phyloP scores from a whole-genome alignment of 2,888 invertebrate species.

The Lochmaea capreae region DNA sequence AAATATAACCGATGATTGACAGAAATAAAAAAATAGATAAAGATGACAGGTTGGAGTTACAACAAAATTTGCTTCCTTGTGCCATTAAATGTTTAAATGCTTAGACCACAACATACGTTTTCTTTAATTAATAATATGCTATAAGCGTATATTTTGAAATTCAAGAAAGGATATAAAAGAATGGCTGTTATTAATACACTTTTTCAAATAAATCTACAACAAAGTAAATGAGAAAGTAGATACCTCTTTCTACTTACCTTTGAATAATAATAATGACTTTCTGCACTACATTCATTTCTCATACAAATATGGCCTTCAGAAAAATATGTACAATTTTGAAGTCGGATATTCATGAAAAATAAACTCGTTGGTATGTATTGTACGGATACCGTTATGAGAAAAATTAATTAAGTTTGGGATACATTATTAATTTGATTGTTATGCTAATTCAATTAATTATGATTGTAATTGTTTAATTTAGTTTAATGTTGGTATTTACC shows the following conservation, averaged over 20 bases:
- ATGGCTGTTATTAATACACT: neutral
- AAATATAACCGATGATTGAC: too few relatives aligned
- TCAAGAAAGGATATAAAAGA: neutral
- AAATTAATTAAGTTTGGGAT: constrained; percentile 6
- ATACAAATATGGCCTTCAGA: neutral
- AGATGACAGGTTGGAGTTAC: too few relatives aligned
- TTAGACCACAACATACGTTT: neutral
- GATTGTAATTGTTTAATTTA: neutral
- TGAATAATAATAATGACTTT: neutral
- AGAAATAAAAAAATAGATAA: too few relatives aligned
- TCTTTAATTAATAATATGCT: neutral
- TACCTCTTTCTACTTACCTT: neutral
- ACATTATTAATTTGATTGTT: constrained; percentile 5
- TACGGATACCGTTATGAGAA: constrained; percentile 7
- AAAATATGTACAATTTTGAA: constrained; percentile 6
- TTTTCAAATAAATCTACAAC: neutral
- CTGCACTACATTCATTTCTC: neutral
- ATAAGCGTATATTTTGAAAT: neutral
- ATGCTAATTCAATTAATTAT: constrained; percentile 1
- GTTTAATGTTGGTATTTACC: neutral
- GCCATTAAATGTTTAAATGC: too few relatives aligned
- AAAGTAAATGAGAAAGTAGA: neutral
- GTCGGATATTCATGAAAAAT: neutral
- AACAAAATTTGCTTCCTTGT: neutral
- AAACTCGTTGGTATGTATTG: neutral